Percentiles rank a stretch among this genome's conserved stretches.
phyloP scores from a whole-genome alignment of 1,140 invertebrate species.

The Dysdera silvatica region DNA sequence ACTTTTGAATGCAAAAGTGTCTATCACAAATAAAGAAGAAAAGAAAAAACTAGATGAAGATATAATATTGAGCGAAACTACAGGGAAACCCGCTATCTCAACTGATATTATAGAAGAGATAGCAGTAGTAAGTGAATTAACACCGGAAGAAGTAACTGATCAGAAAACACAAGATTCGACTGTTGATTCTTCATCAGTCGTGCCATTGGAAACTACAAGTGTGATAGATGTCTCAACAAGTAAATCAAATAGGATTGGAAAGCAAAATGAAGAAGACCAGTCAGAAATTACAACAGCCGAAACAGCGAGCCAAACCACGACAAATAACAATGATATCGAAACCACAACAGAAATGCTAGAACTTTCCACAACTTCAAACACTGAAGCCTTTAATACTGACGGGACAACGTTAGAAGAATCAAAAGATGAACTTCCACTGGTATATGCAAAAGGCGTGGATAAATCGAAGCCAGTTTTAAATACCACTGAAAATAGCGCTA shows the following conservation, averaged over 20 bases:
- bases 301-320: not conserved
- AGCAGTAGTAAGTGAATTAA: not conserved
- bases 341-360: not conserved
- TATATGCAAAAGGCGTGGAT: not conserved
- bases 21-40: not conserved
- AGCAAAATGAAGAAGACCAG: not conserved
- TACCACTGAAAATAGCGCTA: not conserved
- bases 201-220: not conserved
- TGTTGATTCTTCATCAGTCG: not conserved
- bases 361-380: not conserved
- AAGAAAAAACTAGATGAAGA: not conserved
- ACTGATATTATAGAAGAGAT: not conserved
- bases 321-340: not conserved
- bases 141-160: not conserved
- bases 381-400: not conserved
- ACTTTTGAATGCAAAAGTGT: not conserved
- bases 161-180: not conserved
- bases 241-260: not conserved
- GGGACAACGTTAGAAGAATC: not conserved
- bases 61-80: not conserved
- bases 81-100: not conserved
- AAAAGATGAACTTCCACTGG: not conserved
- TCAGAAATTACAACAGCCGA: not conserved
- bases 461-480: not conserved
- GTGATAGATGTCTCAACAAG: not conserved